A percentile compares a stretch with the other conserved stretches of the same genome.
phyloP scores from a whole-genome alignment of 1,140 invertebrate species.

The Telenomus remus region DNA sequence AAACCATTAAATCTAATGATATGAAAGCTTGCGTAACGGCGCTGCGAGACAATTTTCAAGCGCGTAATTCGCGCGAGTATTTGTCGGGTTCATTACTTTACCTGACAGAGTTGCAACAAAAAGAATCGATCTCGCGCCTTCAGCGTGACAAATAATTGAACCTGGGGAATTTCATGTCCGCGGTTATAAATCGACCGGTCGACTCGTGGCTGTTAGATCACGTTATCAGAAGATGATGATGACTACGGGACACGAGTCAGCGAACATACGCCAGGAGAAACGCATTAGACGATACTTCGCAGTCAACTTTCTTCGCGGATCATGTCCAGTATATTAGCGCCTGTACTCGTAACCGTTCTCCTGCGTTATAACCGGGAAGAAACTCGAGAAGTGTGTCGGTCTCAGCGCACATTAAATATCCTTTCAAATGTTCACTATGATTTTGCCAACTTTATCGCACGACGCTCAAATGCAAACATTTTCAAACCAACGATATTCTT shows the following conservation, averaged over 20 bases:
- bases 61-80: slow-evolving; percentile 31
- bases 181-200: slow-evolving; percentile 54
- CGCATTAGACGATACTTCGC: slow-evolving; percentile 48
- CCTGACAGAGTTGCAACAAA: slow-evolving; percentile 47
- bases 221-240: slow-evolving; percentile 48
- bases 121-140: slow-evolving; percentile 32
- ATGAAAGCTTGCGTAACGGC: slow-evolving; percentile 29
- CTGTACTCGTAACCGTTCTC: slow-evolving; percentile 25
- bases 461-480: too few species aligned
- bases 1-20: too few species aligned
- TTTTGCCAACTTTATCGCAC: slow-evolving; percentile 8
- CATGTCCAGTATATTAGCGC: slow-evolving; percentile 24
- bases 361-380: slow-evolving; percentile 30
- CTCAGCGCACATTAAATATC: slow-evolving; percentile 18
- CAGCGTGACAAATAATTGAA: slow-evolving; percentile 58
- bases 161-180: slow-evolving; percentile 45
- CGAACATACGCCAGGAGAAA: slow-evolving; percentile 54
- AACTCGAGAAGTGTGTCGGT: slow-evolving; percentile 52
- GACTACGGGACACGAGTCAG: slow-evolving; percentile 34
- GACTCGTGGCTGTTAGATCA: slow-evolving; percentile 26
- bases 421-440: slow-evolving; percentile 34
- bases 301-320: slow-evolving; percentile 36
- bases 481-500: too few species aligned
- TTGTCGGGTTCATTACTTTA: slow-evolving; percentile 24
- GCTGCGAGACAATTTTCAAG: slow-evolving; percentile 15